A percentile compares a stretch with the other conserved stretches of the same genome.
These are phyloP conservation scores for Uloborus plumipes DNA, from an alignment of 2,888 invertebrate genomes.

Conservation along the genomic window DNA sequence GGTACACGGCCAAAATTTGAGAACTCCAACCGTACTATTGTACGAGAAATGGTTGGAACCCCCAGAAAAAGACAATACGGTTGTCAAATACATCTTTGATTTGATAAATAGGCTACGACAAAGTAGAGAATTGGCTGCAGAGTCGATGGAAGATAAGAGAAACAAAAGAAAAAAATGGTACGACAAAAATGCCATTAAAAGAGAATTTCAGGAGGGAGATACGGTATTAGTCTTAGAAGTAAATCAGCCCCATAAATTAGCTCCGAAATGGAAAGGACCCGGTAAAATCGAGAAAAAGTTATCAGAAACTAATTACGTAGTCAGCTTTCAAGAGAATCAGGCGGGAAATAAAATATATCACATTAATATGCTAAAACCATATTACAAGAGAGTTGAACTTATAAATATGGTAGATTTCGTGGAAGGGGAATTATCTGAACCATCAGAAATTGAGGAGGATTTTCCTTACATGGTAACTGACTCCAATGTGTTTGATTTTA, in stretches of 20 bases:
- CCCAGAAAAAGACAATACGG: neutral
- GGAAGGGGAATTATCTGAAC: neutral
- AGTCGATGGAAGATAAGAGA: neutral
- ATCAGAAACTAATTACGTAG: neutral
- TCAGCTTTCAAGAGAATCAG: neutral
- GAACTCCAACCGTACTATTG: neutral
- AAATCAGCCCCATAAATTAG: neutral
- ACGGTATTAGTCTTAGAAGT: neutral
- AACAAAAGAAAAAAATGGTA: slow-evolving; percentile 3
- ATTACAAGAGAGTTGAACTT: neutral
- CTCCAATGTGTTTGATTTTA: neutral
- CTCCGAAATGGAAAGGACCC: neutral
- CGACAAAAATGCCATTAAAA: neutral
- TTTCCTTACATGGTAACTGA: neutral
- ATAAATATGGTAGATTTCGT: neutral
- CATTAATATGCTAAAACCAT: neutral
- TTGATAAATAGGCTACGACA: neutral
- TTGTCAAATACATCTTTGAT: neutral
- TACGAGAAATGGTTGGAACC: neutral
- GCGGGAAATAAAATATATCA: neutral
- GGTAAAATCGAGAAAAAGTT: neutral
- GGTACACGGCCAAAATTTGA: neutral
- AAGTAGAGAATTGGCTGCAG: neutral
- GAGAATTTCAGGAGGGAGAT: slow-evolving; percentile 4
- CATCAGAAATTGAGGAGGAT: neutral